Conservation (phyloP, 2,797 vertebrate genomes). For the Hyperoplus lanceolatus region DNA sequence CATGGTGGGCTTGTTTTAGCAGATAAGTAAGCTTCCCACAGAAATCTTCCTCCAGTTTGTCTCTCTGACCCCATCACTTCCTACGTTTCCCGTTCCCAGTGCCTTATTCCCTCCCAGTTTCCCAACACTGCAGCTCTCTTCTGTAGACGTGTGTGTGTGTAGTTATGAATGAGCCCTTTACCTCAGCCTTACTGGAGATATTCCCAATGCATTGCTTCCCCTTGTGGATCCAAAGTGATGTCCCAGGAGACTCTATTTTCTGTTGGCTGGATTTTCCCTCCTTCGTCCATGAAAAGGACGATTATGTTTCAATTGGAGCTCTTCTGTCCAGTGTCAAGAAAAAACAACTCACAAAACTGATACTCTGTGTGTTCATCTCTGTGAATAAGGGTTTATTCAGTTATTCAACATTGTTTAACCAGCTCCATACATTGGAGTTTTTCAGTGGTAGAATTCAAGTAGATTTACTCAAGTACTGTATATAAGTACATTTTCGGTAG, state of each 20-base stretch:
- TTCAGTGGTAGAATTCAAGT: neutral
- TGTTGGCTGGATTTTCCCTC: conserved; percentile 13
- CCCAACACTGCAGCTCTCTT: conserved; percentile 6
- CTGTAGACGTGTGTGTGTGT: conserved; percentile 29
- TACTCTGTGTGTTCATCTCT: conserved; percentile 12
- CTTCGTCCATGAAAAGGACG: conserved; percentile 50
- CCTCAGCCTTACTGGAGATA: conserved; percentile 34
- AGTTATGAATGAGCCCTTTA: conserved; percentile 62
- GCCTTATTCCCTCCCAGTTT: neutral
- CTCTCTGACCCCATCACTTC: conserved; percentile 57
- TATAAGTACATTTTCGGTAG: neutral
- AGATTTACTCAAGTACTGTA: too few relatives aligned
- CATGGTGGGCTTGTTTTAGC: conserved; percentile 14
- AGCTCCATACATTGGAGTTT: neutral
- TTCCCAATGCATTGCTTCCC: conserved; percentile 41
- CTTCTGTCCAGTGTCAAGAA: conserved; percentile 25
- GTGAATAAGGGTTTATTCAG: neutral
- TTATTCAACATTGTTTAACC: neutral
- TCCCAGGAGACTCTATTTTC: conserved; percentile 41
- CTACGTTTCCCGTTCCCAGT: conserved; percentile 54
- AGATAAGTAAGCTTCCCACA: conserved; percentile 31
- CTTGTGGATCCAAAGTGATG: conserved; percentile 15
- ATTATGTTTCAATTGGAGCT: conserved; percentile 35
- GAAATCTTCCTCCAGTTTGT: conserved; percentile 23
- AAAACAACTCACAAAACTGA: conserved; percentile 18